Base-by-base conservation (phyloP, 2,888 invertebrate genomes). In the Bombyx huttoni region DNA sequence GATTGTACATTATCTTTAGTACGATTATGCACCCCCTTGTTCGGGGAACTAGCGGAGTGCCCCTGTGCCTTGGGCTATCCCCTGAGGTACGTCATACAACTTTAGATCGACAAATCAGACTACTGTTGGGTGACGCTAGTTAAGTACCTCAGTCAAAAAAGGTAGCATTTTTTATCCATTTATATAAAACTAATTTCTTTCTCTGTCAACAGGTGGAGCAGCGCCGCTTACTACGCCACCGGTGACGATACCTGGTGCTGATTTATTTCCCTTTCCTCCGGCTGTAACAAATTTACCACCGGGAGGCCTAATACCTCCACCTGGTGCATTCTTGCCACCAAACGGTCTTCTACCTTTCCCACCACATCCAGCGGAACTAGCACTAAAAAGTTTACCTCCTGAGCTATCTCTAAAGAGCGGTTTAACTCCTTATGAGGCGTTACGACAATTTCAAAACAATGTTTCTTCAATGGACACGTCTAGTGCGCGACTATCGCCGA, bases 1-100 rank as follows among this genome's bases (percentile, higher is more conserved):
- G 88, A 88, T 88, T 88, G 88, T 88, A 88, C 87, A 88, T 87
- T 88, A 87, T 88, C 88, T 86, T 87, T 85, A 86, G 84, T 86
- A 81, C 84, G 86, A 88, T 88, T 88, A 88, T 88, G 88, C 88
- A 88, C 88, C 88, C 88, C 85, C 82, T 74, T 82, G 87, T 86
- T 79, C 83, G 71, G 87, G 82, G 86, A 86, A 83, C 86, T 79
- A 75, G 65, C 77, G 72, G 78, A 85, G 86, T 84, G 78, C 85
- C 81, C 79, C 71, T 67, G 81, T 64, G 78, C 81, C 75, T 64
- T 63, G 67, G 70, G 74, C 71, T 61, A 61, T 79, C 88, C 82
- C 84, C 54, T 50, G 78, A 72, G 88, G 73, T 78, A 77, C 76
- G 80, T 85, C 77, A 78, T 77, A 87, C 88, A 87, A 85, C 81